These are phyloP conservation scores for Dryococelus australis DNA, from an alignment of 2,888 invertebrate genomes.

Conservation along the genomic window DNA sequence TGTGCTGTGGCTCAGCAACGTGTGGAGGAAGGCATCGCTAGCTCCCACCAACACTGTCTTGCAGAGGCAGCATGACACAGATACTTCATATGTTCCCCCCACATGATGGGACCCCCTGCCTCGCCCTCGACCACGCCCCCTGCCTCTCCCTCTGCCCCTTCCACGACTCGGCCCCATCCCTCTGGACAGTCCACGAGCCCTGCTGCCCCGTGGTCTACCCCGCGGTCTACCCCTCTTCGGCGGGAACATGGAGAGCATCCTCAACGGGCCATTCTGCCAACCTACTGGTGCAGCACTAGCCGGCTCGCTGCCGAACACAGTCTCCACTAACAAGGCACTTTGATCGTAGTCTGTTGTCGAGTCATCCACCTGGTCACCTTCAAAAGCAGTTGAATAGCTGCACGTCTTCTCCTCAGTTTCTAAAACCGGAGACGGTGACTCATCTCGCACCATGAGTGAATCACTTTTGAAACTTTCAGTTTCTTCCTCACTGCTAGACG, in stretches of 20 bases:
- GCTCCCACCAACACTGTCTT: not conserved
- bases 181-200: not conserved
- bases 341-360: not conserved
- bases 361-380: not conserved
- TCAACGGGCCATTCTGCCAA: not conserved
- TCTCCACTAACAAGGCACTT: not conserved
- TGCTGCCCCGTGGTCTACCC: not conserved
- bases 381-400: not conserved
- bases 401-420: not conserved
- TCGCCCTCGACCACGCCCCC: not conserved
- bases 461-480: not conserved
- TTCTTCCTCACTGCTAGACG: not conserved
- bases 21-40: constrained; percentile 20
- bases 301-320: not conserved
- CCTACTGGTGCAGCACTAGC: not conserved
- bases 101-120: not conserved
- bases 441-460: not conserved
- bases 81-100: not conserved
- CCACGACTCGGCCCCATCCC: not conserved
- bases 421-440: not conserved
- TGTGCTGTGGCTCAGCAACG: not conserved
- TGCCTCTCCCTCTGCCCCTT: not conserved
- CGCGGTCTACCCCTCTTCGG: not conserved
- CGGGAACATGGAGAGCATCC: not conserved
- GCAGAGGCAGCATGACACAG: not conserved